Conservation (phyloP, 2,888 invertebrate species). For the Tholera decimalis region DNA sequence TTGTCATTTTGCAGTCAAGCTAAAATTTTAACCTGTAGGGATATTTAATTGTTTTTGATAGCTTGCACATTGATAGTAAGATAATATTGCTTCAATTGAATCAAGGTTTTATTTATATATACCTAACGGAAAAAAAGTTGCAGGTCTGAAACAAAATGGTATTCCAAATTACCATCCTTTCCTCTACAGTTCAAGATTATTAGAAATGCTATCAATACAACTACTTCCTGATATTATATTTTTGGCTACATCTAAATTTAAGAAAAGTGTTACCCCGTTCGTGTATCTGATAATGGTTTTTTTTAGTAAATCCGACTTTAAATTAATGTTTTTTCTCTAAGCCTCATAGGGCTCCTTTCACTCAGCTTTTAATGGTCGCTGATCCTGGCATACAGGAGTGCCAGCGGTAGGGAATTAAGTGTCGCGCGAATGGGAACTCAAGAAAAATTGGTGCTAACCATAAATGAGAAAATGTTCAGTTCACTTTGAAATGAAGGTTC, state of each 20-base stretch:
- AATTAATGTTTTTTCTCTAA: neutral
- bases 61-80: no score
- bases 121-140: no score
- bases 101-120: no score
- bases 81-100: no score
- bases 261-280: neutral
- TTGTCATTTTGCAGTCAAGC: no score
- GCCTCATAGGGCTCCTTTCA: neutral
- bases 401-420: no score
- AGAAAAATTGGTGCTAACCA: neutral
- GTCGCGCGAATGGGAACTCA: neutral
- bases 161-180: no score
- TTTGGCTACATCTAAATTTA: slow-evolving; percentile 5
- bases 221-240: slow-evolving; percentile 11
- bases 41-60: no score
- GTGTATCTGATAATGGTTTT: no score
- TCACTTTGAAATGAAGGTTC: neutral
- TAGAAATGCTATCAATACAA: slow-evolving; percentile 28
- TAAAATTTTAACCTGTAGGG: no score
- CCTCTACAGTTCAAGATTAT: slow-evolving; percentile 16
- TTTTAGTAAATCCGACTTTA: no score
- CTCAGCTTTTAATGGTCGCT: neutral
- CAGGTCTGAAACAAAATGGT: no score
- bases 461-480: neutral
- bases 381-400: neutral